Percentiles rank a stretch among this genome's conserved stretches.
Conservation (phyloP, 2,797 vertebrate genomes). For the Lepilemur ruficaudatus region DNA sequence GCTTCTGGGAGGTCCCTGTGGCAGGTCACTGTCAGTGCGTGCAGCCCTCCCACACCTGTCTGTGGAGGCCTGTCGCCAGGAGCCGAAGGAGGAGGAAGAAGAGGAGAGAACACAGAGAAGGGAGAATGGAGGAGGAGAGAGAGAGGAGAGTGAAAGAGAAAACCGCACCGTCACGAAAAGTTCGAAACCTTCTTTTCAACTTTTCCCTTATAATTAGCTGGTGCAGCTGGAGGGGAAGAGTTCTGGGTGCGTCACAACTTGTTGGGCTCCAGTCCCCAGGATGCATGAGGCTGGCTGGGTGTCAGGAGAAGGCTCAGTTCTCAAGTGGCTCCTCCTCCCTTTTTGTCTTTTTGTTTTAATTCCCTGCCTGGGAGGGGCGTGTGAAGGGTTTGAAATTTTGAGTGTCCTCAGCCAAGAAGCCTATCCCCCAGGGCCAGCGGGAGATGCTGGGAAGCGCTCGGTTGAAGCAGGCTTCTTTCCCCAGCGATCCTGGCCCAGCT, state of each 20-base stretch:
- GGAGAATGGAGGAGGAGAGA: neutral
- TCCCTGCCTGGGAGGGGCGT: slow-evolving; percentile 39
- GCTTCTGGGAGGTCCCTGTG: neutral
- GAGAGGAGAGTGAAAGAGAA: slow-evolving; percentile 11
- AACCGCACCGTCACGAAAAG: slow-evolving; percentile 23
- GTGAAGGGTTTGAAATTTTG: slow-evolving; percentile 3
- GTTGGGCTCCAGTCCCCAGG: slow-evolving; percentile 33
- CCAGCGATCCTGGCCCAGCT: neutral
- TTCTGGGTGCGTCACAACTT: slow-evolving; percentile 59
- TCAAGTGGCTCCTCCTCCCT: neutral
- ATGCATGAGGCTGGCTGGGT: neutral
- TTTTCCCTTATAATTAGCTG: slow-evolving; percentile 67
- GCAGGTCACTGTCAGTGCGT: too few relatives aligned
- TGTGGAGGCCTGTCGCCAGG: neutral
- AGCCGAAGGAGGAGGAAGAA: neutral
- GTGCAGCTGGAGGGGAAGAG: neutral
- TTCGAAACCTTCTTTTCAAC: slow-evolving; percentile 39
- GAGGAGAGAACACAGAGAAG: neutral
- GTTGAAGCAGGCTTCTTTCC: neutral
- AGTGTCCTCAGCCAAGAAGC: neutral
- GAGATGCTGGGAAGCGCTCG: neutral
- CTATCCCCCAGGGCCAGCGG: neutral
- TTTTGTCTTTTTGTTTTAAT: slow-evolving; percentile 38
- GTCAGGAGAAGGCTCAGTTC: neutral
- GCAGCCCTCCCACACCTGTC: neutral